Conservation (phyloP, 2,888 invertebrate genomes). For the Cacoxenus indagator region DNA sequence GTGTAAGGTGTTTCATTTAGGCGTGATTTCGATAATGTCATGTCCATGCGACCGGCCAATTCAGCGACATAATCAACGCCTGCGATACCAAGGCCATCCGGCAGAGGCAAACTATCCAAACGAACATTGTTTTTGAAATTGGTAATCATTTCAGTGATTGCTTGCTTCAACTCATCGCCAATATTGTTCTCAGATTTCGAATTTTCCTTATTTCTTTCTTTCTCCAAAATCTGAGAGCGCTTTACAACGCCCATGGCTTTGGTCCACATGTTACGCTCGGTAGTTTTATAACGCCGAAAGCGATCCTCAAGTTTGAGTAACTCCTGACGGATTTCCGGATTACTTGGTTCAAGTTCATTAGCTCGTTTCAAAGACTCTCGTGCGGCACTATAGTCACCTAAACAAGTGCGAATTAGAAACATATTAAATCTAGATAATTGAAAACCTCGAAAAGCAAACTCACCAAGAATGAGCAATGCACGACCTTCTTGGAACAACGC, state of each 20-base stretch:
- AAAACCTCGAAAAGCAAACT: not conserved
- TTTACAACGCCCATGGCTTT: constrained; percentile 67
- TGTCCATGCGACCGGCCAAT: constrained; percentile 4
- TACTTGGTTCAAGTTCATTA: constrained; percentile 73
- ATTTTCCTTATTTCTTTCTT: not conserved
- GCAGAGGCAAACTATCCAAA: not conserved
- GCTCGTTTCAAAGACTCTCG: constrained; percentile 74
- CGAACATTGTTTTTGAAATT: not conserved
- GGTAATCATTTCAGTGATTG: not conserved
- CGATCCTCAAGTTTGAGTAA: constrained; percentile 71
- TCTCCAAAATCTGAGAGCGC: constrained; percentile 17
- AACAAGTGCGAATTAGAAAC: not conserved
- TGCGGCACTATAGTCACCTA: constrained; percentile 74
- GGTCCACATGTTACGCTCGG: constrained; percentile 65
- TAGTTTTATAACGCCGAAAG: constrained; percentile 69
- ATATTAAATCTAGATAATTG: not conserved
- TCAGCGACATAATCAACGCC: not conserved
- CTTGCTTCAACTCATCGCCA: not conserved
- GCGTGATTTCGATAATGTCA: not conserved
- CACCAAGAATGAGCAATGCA: constrained; percentile 75
- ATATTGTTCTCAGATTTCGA: not conserved
- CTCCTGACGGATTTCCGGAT: constrained; percentile 74
- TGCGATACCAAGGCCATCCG: not conserved
- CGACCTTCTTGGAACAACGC: constrained; percentile 78
- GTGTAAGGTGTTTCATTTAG: not conserved